Conservation (phyloP, 2,797 vertebrate genomes). For the Squalus acanthias region DNA sequence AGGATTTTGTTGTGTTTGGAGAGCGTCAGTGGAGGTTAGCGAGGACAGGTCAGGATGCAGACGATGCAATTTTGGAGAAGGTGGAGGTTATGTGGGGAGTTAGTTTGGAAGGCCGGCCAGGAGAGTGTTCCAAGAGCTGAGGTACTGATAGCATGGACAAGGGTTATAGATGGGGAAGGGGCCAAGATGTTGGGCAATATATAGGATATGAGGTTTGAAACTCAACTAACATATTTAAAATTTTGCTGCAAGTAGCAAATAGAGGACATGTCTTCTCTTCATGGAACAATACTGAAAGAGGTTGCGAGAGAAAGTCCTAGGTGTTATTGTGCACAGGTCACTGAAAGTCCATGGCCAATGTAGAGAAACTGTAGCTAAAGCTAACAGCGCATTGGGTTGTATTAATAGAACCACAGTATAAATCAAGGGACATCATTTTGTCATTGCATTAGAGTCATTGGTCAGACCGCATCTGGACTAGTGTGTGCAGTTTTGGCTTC, state of each 20-base stretch:
- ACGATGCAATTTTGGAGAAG: background rate
- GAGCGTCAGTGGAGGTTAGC: background rate
- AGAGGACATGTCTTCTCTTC: background rate
- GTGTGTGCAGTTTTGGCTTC: background rate
- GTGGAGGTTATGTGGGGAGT: background rate
- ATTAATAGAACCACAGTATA: background rate
- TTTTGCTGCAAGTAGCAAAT: too few species aligned
- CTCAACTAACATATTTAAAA: background rate
- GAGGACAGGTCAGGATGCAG: too few species aligned
- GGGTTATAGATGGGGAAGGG: background rate
- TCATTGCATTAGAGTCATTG: background rate
- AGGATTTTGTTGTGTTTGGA: background rate
- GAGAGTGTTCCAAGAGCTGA: background rate
- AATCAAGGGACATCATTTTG: background rate
- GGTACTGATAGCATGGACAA: too few species aligned
- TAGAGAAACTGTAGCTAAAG: background rate
- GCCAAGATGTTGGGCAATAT: background rate
- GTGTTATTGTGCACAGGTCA: background rate
- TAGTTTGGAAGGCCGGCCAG: background rate
- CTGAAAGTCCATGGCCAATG: background rate
- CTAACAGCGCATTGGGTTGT: background rate
- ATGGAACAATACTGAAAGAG: background rate
- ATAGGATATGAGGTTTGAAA: background rate
- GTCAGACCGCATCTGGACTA: background rate
- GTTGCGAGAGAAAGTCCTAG: background rate